Base-by-base conservation (phyloP, 1,140 invertebrate species). In the Tachypleus tridentatus region DNA sequence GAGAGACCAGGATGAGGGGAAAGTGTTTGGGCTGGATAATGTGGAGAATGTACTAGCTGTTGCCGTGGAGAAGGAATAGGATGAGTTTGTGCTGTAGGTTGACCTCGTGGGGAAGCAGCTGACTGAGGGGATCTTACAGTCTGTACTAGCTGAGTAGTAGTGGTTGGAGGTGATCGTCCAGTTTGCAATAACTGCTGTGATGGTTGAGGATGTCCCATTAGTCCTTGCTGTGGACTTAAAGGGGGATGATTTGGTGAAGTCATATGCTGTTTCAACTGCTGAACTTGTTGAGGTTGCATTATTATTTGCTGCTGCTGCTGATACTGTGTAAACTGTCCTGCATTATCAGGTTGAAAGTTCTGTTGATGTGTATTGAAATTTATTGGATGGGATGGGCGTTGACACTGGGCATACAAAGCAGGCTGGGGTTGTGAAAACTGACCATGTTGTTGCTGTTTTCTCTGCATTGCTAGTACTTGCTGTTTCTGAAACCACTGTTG, bases 21-120 rank as follows among this genome's bases (percentile, higher is more conserved):
- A 63, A 73, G 73, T 29, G 29, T 29, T 29, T 29, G 29, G 29
- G 29, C 2, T 29, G 29, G 29, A 29, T 29, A 29, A 58, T 69
- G 69, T 4, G 86, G 86, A 60, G 86, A 87, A 62, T 86, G 85
- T 60, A 84, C 84, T 48, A 86, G 84, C 70, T 69, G 69, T 49
- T 84, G 86, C 60, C 86, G 81, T 11, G 87, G 86, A 50, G 86
- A 87, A 3, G 84, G 85, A 7, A 84, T 69, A 10, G 71, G 69
- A 49, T 71, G 69, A 57, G 69, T 65, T 57, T 67, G 62, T 7
- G 70, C 68, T 56, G 74, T 81, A 47, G 64, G 50, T 58, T 78
- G 77, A 68, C 77, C 78, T 62, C 88, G 80, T 0, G 88, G 87
- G 47, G 87, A 89, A 3, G 87, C 84, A 73, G 86, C 87, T 48